A percentile compares a stretch with the other conserved stretches of the same genome.
phyloP scores from a whole-genome alignment of 2,888 invertebrate species.

The Apamea sordens region DNA sequence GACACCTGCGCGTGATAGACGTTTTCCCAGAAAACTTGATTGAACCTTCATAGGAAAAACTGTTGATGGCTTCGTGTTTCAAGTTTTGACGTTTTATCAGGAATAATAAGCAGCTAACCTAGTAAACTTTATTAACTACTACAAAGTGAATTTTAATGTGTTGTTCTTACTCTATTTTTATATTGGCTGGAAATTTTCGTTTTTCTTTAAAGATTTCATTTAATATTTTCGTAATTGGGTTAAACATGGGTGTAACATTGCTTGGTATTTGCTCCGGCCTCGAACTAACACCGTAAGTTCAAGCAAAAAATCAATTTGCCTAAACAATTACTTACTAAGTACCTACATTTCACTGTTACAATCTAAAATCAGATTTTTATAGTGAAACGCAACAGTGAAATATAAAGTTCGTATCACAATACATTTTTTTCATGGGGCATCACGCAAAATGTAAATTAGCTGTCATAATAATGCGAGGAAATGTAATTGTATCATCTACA shows the following conservation, averaged over 20 bases:
- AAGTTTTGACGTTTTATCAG: slow-evolving; percentile 51
- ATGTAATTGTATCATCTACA: slow-evolving; percentile 65
- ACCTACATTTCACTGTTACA: slow-evolving; percentile 34
- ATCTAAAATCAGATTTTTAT: slow-evolving; percentile 58
- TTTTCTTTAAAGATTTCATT: neutral
- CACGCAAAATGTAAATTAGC: slow-evolving; percentile 72
- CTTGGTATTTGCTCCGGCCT: neutral
- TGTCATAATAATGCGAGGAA: slow-evolving; percentile 62
- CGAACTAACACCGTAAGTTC: slow-evolving; percentile 11
- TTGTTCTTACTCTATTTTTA: neutral
- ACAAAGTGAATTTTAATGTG: slow-evolving; percentile 3
- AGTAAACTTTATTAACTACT: slow-evolving; percentile 22
- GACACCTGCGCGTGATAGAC: slow-evolving; percentile 62
- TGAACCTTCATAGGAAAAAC: slow-evolving; percentile 44
- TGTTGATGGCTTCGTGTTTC: slow-evolving; percentile 41
- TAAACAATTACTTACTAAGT: slow-evolving; percentile 23
- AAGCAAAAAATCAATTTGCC: slow-evolving; percentile 40
- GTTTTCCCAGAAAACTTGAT: slow-evolving; percentile 62
- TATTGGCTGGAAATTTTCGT: neutral
- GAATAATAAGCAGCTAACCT: slow-evolving; percentile 41
- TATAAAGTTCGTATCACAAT: slow-evolving; percentile 59
- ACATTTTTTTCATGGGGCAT: slow-evolving; percentile 62
- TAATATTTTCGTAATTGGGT: neutral
- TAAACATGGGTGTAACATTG: neutral
- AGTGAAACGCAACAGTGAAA: slow-evolving; percentile 63